These are phyloP conservation scores for Apogon talboti DNA, from an alignment of 2,797 vertebrate species.

Conservation along the genomic window DNA sequence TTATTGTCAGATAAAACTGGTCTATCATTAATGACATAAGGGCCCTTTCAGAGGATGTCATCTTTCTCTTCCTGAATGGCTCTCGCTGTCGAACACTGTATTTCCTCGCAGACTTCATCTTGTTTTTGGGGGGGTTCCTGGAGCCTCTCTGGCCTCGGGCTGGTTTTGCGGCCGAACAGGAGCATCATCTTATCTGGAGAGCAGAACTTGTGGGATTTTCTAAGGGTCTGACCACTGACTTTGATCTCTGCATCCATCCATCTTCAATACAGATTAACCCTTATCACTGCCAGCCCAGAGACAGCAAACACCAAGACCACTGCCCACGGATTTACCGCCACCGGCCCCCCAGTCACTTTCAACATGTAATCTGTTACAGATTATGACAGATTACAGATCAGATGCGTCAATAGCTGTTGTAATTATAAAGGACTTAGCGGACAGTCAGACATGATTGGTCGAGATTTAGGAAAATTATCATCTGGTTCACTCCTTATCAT, in stretches of 20 bases:
- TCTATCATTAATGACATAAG: too few species aligned
- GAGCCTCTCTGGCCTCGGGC: constrained; percentile 49
- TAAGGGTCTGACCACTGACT: constrained; percentile 75
- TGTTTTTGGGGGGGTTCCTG: constrained; percentile 3
- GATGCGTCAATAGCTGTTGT: constrained; percentile 20
- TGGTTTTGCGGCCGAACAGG: not conserved
- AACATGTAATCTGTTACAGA: constrained; percentile 70
- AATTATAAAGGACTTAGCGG: constrained; percentile 6
- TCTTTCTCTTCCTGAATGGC: too few species aligned
- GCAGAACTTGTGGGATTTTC: constrained; percentile 83
- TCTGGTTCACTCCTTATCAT: too few species aligned
- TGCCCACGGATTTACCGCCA: constrained; percentile 44
- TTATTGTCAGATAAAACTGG: too few species aligned
- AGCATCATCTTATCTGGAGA: constrained; percentile 65
- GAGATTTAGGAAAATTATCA: too few species aligned
- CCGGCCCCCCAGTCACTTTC: constrained; percentile 42
- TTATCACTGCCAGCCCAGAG: constrained; percentile 92
- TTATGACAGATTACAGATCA: constrained; percentile 57
- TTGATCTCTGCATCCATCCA: constrained; percentile 93
- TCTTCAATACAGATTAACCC: constrained; percentile 93
- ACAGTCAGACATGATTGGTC: not conserved
- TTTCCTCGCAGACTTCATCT: too few species aligned
- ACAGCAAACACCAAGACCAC: constrained; percentile 37
- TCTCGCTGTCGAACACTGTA: too few species aligned
- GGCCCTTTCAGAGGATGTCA: too few species aligned